Base-by-base conservation (phyloP, 2,888 invertebrate species). In the Actias luna region DNA sequence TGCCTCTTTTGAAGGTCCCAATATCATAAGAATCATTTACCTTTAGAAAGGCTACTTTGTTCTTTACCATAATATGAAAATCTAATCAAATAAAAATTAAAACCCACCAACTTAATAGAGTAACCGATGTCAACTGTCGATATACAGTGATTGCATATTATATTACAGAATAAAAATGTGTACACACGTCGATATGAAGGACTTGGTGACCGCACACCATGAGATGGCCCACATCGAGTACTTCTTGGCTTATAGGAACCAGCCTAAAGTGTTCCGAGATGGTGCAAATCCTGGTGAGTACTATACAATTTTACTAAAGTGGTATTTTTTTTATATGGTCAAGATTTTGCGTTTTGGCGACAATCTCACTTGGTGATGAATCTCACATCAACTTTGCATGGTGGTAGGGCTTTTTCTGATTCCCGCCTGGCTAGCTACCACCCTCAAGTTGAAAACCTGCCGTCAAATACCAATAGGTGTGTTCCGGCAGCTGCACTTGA, bases 151-250 rank as follows among this genome's bases (percentile, higher is more conserved):
- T 50, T 50, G 16, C 25, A 3, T 50, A 12, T 25, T 50, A 22
- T 12, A 12, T 68, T 92, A 71, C 89, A 96, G 97, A 63, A 97
- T 98, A 62, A 98, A 98, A 88, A 96, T 97, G 95, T 98, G 98
- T 81, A 96, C 97, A 0, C 95, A 95, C 75, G 95, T 97, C 1
- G 96, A 95, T 67, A 97, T 97, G 95, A 96, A 97, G 71, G 97
- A 98, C 79, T 82, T 98, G 69, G 94, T 98, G 63, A 97, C 97
- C 0, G 96, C 97, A 0, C 98, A 98, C 75, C 98, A 98, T 75
- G 98, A 98, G 88, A 96, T 98, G 96, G 97, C 97, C 0, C 98
- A 98, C 78, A 95, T 98, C 61, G 95, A 98, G 76, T 98, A 98
- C 83, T 98, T 97, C 89, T 88, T 97, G 75, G 95, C 96, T 39